Base-by-base conservation (phyloP, 1,140 invertebrate species). In the Anadara kagoshimensis region DNA sequence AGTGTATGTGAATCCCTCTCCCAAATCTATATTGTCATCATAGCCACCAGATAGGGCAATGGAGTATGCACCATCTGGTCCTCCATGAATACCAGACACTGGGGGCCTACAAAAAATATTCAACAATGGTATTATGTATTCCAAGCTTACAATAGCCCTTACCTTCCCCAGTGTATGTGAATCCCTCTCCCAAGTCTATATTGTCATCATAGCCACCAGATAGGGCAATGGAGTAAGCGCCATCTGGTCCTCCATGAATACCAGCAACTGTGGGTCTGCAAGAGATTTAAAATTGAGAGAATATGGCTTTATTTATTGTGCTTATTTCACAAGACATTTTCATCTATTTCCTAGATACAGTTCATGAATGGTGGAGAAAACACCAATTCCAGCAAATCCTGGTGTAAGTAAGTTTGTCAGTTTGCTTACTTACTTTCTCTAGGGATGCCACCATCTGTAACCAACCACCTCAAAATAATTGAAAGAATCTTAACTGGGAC, bases 121-220 rank as follows among this genome's bases (percentile, higher is more conserved):
- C 29, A 36, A 36, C 29, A 36, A 36, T 36, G 29, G 29, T 36
- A 36, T 36, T 36, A 36, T 36, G 29, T 36, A 7, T 7, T 7
- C 2, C 29, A 36, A 36, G 29, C 29, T 36, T 36, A 36, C 2
- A 36, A 3, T 36, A 36, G 29, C n/a, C 44, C 69, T n/a, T 57
- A 86, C 87, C 88, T 82, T 88, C 87, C 70, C 88, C 88, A 26
- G 88, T 89, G 75, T 89, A 89, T 11, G 87, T 88, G 72, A 89
- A 88, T 59, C 83, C 84, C 18, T 87, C 85, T 36, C 88, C 88
- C 44, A 87, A 67, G 70, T 89, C 88, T 29, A 89, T 72, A 73
- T 89, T 85, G 73, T 89, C 88, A 62, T 88, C 87, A 78, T 89
- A 89, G 0, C 87, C 87, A 10, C 88, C 88, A 24, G 86, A 88